Evolutionary conservation across 2,797 vertebrate genomes (phyloP).

Genomic region (Margarornis squamiger): DNA sequence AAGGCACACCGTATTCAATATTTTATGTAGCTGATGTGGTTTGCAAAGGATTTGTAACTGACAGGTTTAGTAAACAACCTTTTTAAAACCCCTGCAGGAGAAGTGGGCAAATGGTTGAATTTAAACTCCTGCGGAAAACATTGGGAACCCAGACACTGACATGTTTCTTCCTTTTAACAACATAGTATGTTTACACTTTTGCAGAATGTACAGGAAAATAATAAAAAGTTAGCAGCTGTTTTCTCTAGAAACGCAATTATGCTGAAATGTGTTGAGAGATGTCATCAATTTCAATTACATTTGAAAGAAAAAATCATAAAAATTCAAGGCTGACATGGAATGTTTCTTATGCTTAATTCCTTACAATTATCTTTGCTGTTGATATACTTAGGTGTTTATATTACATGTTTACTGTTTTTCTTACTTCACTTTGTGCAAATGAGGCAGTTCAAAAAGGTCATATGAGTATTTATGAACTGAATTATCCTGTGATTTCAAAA

Average conservation of each 20-base stretch:
- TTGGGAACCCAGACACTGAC: background rate
- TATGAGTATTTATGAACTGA: background rate
- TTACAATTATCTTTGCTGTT: background rate
- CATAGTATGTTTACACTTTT: background rate
- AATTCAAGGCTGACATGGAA: background rate
- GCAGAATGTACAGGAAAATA: background rate
- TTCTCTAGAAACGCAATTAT: background rate
- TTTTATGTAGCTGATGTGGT: slow-evolving; percentile 5
- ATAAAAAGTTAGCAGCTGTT: background rate
- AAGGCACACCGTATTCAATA: background rate
- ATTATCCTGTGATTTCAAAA: background rate
- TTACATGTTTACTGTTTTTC: background rate
- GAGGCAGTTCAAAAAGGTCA: background rate
- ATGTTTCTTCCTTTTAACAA: background rate
- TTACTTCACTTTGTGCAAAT: background rate
- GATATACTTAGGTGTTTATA: background rate
- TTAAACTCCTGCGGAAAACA: background rate
- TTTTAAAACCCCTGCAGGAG: background rate
- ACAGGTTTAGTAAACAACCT: background rate
- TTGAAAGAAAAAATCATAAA: background rate
- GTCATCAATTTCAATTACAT: background rate
- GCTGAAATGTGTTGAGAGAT: background rate
- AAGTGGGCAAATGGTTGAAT: background rate
- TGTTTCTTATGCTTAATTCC: background rate
- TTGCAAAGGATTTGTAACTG: slow-evolving; percentile 6